These are phyloP conservation scores for Trichechus manatus DNA, from an alignment of 2,113 vertebrate species.

Conservation along the genomic window DNA sequence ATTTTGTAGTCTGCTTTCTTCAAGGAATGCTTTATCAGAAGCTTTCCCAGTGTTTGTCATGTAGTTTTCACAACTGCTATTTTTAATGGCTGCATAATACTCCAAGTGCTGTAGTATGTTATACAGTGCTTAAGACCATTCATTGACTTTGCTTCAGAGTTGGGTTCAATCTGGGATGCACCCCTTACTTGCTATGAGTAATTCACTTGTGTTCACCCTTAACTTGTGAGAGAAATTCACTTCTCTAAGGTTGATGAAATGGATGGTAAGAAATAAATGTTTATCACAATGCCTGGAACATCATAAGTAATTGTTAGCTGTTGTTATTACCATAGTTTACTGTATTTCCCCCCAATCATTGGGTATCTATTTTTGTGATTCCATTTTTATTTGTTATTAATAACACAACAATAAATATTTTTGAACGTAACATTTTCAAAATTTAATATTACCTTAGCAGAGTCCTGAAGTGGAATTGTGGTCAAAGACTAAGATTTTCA, in stretches of 20 bases:
- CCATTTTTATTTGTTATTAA: no score
- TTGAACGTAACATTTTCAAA: neutral
- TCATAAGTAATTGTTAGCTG: no score
- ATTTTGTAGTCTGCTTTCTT: neutral
- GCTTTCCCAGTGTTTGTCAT: neutral
- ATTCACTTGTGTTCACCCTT: neutral
- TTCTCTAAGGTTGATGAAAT: neutral
- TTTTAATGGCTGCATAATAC: neutral
- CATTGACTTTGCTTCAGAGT: neutral
- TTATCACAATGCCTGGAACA: no score
- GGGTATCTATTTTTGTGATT: no score
- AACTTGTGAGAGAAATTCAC: neutral
- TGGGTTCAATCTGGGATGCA: neutral
- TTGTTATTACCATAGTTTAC: no score
- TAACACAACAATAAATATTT: neutral
- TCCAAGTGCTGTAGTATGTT: neutral
- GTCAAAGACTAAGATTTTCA: neutral
- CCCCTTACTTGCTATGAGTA: neutral
- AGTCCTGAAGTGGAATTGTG: neutral
- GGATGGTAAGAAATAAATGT: neutral
- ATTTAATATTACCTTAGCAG: neutral
- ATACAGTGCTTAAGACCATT: no score
- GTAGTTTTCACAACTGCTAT: neutral
- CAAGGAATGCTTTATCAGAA: neutral
- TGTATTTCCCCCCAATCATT: no score